These are phyloP conservation scores for Dicrurus megarhynchus DNA, from an alignment of 2,113 vertebrate genomes.

Conservation along the genomic window DNA sequence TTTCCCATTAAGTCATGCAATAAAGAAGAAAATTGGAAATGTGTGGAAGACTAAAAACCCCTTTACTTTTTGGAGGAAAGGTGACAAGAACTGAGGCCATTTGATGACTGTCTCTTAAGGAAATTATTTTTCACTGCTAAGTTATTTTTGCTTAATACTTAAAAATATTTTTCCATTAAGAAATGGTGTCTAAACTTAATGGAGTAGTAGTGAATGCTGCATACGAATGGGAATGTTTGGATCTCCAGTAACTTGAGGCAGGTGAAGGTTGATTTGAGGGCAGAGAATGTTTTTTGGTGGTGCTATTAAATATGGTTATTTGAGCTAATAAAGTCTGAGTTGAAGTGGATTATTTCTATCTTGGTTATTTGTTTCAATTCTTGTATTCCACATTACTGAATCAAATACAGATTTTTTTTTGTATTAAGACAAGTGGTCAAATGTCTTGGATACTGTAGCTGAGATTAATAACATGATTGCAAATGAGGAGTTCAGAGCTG, in stretches of 20 bases:
- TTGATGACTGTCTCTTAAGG: neutral
- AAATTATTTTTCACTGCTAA: neutral
- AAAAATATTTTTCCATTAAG: neutral
- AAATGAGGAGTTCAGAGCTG: neutral
- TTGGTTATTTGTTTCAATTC: neutral
- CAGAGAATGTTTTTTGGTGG: neutral
- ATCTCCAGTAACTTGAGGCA: neutral
- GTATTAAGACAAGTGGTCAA: neutral
- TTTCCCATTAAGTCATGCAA: neutral
- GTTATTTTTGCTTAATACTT: neutral
- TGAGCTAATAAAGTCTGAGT: neutral
- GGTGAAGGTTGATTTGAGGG: neutral
- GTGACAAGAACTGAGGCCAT: neutral
- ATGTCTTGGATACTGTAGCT: neutral
- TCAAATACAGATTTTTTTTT: neutral
- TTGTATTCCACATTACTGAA: neutral
- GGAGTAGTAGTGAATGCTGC: neutral
- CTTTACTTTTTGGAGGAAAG: neutral
- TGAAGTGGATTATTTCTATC: neutral
- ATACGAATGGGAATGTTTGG: neutral
- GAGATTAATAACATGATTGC: neutral
- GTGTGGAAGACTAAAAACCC: neutral
- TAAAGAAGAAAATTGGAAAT: neutral
- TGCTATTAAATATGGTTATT: neutral
- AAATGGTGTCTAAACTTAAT: neutral